Evolutionary conservation across 2,113 vertebrate genomes (phyloP).

Genomic region (Agelaius tricolor): DNA sequence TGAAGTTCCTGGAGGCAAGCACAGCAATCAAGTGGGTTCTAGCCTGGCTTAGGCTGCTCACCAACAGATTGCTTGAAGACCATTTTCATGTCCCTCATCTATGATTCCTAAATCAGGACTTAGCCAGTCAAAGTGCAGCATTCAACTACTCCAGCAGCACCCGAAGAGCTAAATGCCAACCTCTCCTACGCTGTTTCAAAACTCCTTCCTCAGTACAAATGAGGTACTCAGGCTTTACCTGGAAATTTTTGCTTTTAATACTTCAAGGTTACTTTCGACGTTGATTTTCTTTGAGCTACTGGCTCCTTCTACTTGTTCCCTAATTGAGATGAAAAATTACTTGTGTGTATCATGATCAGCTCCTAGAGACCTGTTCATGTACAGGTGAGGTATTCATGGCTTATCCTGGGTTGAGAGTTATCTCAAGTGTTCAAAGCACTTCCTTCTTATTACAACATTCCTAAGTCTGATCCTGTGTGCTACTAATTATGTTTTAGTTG

Average conservation of each 20-base stretch:
- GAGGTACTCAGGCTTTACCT: background rate
- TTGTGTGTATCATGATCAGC: background rate
- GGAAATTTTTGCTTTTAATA: background rate
- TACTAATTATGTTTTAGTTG: background rate
- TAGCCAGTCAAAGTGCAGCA: background rate
- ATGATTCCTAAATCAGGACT: background rate
- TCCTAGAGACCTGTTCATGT: background rate
- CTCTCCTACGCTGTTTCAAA: background rate
- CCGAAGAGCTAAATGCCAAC: background rate
- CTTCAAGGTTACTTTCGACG: background rate
- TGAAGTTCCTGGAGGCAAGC: background rate
- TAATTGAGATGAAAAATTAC: background rate
- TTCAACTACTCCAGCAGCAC: background rate
- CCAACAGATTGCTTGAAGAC: background rate
- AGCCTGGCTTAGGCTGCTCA: background rate
- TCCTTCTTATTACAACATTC: background rate
- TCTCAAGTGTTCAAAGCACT: background rate
- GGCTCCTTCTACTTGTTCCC: background rate
- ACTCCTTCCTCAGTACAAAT: background rate
- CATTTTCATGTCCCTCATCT: background rate
- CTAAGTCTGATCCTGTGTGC: background rate
- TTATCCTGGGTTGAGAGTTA: background rate
- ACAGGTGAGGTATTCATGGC: background rate
- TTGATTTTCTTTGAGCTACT: background rate
- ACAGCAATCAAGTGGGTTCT: background rate